Percentiles rank a stretch among this genome's conserved stretches.
These are phyloP conservation scores for Brachypodius melanocephalos DNA, from an alignment of 2,113 vertebrate species.

Conservation along the genomic window DNA sequence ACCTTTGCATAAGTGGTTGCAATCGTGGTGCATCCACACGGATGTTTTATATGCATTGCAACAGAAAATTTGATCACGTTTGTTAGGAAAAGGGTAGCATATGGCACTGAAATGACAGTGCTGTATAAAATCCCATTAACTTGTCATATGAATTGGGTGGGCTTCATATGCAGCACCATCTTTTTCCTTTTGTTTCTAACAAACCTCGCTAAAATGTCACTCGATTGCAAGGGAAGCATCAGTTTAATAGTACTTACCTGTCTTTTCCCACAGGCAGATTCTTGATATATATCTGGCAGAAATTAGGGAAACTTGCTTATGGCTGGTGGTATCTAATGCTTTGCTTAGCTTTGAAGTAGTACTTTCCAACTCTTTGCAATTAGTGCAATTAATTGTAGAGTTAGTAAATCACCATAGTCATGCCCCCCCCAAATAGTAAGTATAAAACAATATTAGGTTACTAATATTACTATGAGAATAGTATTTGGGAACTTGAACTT, in stretches of 20 bases:
- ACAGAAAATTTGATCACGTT: rapidly evolving
- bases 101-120: background rate
- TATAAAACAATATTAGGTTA: background rate
- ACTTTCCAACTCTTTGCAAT: background rate
- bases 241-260: background rate
- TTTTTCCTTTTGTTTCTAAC: background rate
- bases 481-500: background rate
- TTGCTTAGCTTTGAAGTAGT: background rate
- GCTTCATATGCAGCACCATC: background rate
- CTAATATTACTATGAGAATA: background rate
- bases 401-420: background rate
- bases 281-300: background rate
- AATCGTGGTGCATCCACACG: background rate
- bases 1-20: background rate
- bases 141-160: background rate
- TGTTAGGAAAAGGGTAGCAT: background rate
- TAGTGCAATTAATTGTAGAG: background rate
- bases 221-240: background rate
- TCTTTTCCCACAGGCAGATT: background rate
- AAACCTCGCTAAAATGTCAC: background rate
- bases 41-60: background rate
- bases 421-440: background rate
- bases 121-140: background rate
- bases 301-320: background rate
- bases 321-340: background rate